Base-by-base conservation (phyloP, 2,113 vertebrate genomes). In the Periophthalmus modestus region DNA sequence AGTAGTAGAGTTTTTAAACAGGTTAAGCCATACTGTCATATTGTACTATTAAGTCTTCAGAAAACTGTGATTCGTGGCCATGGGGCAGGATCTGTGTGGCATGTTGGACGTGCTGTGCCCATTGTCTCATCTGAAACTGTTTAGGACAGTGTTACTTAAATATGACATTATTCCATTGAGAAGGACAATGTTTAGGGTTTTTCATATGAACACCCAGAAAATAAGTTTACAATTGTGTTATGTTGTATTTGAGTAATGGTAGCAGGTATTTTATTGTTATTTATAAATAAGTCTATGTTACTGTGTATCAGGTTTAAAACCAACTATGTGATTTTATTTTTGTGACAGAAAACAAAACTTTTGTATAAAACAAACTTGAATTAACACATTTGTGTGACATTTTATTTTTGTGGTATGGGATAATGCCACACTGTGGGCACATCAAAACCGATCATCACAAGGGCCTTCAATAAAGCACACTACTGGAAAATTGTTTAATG, bases 201-300 rank as follows among this genome's bases (percentile, higher is more conserved):
- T 73, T 54, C 19, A 48, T 14, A 63, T 59, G 43, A 73, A 66
- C 55, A 72, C 65, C 47, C 50, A 68, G 55, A 70, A 34, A 71
- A 66, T 68, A 78, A 33, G 48, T 69, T 81, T 79, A 33, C 78
- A 72, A 73, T 73, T 54, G 66, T 83, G 58, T 58, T 71, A 80
- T 70, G 62, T 68, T 78, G 68, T 36, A 67, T 66, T 77, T 85
- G 82, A 55, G 84, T 87, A 89, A 75, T 81, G 89, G 84, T 90
- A 91, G 75, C 77, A 83, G 69, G 82, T 78, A 74, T 84, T 82
- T 86, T 87, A 72, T 85, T 92, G 85, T 92, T 92, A 93, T 93
- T 94, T 93, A 93, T 93, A 82, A 82, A 87, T 69, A 71, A 83
- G 78, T 83, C 54, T 63, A 39, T 65, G 74, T 77, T 80, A 85